These are phyloP conservation scores for Zosterops pallidus DNA, from an alignment of 2,113 vertebrate genomes.

Conservation along the genomic window DNA sequence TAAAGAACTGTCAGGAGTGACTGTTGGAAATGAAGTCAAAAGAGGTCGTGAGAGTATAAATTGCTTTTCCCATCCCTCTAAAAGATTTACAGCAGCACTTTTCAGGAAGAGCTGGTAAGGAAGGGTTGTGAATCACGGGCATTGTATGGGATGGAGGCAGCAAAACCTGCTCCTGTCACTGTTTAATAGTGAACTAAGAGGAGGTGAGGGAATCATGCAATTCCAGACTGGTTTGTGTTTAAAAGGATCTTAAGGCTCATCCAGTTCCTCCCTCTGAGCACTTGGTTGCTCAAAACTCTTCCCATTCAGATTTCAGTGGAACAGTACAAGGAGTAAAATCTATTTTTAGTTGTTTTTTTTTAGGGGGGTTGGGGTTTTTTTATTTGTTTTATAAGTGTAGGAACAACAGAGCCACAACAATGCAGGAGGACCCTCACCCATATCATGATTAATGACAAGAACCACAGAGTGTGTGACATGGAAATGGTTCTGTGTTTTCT, in stretches of 20 bases:
- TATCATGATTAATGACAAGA: rapidly evolving
- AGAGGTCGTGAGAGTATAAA: not conserved
- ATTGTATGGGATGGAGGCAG: not conserved
- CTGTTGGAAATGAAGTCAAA: not conserved
- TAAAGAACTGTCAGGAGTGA: not conserved
- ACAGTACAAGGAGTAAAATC: not conserved
- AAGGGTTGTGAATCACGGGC: not conserved
- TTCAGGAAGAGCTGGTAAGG: not conserved
- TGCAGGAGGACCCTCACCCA: not conserved
- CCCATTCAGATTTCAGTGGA: not conserved
- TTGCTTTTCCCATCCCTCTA: not conserved
- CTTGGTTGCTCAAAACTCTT: not conserved
- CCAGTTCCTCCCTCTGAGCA: not conserved
- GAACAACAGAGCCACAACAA: not conserved
- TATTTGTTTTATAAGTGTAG: not conserved
- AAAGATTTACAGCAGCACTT: not conserved
- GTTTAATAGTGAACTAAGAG: not conserved
- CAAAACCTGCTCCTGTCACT: not conserved
- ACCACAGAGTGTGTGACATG: rapidly evolving
- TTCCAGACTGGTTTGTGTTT: not conserved
- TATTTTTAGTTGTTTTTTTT: not conserved
- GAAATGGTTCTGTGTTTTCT: not conserved
- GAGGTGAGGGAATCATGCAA: not conserved
- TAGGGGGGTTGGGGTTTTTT: not conserved
- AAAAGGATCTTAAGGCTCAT: not conserved